A percentile compares a stretch with the other conserved stretches of the same genome.
These are phyloP conservation scores for Lasioglossum zephyrum DNA, from an alignment of 2,888 invertebrate genomes.

Conservation along the genomic window DNA sequence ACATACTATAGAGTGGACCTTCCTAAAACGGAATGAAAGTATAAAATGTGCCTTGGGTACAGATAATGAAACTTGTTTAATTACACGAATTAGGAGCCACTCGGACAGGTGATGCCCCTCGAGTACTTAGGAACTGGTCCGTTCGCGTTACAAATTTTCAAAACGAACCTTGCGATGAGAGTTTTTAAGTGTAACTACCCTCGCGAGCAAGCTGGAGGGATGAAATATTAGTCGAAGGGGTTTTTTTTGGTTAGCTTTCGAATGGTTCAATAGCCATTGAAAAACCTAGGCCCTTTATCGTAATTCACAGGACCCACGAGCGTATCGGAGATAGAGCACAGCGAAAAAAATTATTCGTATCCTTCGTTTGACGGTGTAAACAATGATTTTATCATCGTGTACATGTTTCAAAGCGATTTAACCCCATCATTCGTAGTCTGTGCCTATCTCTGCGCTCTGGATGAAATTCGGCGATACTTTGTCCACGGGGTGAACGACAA, in stretches of 20 bases:
- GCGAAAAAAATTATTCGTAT: neutral
- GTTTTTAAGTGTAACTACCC: neutral
- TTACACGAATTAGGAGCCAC: slow-evolving; percentile 70
- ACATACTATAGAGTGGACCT: slow-evolving; percentile 75
- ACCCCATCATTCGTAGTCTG: neutral
- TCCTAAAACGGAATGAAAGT: slow-evolving; percentile 82
- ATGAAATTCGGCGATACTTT: neutral
- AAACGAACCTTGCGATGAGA: neutral
- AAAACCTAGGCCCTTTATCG: neutral
- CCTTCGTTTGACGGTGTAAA: neutral
- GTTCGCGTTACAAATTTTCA: slow-evolving; percentile 53
- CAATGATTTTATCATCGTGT: neutral
- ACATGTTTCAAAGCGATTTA: neutral
- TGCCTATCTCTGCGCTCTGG: neutral
- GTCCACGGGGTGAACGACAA: neutral
- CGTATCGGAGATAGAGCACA: neutral
- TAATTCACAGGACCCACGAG: neutral
- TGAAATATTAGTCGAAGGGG: too few species aligned
- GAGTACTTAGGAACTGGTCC: slow-evolving; percentile 74
- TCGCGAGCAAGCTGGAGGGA: too few species aligned
- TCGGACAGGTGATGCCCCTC: slow-evolving; percentile 70
- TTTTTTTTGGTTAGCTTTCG: too few species aligned
- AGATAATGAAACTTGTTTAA: slow-evolving; percentile 76
- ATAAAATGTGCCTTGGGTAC: slow-evolving; percentile 84
- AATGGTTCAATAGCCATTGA: too few species aligned